Conservation (phyloP, 2,797 vertebrate genomes). For the Acipenser oxyrinchus region DNA sequence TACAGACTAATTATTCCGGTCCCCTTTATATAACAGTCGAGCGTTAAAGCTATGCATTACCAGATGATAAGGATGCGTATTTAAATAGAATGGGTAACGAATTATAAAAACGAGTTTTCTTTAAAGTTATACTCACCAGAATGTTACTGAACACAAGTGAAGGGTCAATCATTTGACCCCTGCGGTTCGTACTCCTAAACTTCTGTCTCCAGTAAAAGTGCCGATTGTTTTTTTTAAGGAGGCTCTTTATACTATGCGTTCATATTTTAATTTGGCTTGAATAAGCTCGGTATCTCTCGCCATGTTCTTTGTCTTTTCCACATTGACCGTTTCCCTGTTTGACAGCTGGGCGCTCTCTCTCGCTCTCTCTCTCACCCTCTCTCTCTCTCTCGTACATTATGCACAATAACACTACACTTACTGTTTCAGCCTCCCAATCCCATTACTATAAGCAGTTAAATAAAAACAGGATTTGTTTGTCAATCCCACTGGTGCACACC, state of each 20-base stretch:
- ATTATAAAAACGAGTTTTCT: too few relatives aligned
- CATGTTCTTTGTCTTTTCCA: conserved; percentile 50
- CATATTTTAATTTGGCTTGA: too few relatives aligned
- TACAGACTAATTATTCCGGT: too few relatives aligned
- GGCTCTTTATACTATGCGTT: too few relatives aligned
- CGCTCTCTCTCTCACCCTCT: too few relatives aligned
- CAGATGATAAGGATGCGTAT: too few relatives aligned
- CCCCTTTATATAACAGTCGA: too few relatives aligned
- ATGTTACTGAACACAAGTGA: conserved; percentile 8
- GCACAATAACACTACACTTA: not conserved
- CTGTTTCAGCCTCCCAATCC: conserved; percentile 5
- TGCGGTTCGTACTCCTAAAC: not conserved
- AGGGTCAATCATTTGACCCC: conserved; percentile 17
- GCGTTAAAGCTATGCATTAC: too few relatives aligned
- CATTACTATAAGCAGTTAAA: not conserved
- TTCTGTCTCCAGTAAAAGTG: too few relatives aligned
- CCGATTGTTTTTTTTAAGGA: too few relatives aligned
- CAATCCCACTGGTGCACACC: conserved; percentile 29
- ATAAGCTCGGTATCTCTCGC: conserved; percentile 31
- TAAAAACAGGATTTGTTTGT: conserved; percentile 12
- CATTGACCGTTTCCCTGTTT: conserved; percentile 13
- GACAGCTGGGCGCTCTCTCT: conserved; percentile 21
- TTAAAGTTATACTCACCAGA: conserved; percentile 13
- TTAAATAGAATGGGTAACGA: too few relatives aligned
- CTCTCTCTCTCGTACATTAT: not conserved